Evolutionary conservation across 1,140 invertebrate genomes (phyloP).

Genomic region (Dreissena polymorpha): DNA sequence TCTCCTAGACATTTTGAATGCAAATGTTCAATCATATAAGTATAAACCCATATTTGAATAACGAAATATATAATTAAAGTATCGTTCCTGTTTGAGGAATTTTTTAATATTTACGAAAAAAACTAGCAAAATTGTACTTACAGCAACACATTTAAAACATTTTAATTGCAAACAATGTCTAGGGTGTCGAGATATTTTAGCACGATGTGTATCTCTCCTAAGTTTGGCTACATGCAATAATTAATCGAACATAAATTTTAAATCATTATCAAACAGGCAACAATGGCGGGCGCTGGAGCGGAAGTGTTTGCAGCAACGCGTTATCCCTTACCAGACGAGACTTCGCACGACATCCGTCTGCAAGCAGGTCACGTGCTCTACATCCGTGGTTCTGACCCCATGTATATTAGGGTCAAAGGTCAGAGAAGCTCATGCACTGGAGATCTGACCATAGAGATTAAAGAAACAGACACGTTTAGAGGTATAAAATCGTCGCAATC

Average conservation of each 20-base stretch:
- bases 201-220: no score
- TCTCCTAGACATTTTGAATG: no score
- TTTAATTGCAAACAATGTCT: no score
- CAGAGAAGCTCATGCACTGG: slow-evolving; percentile 30
- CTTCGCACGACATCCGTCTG: slow-evolving; percentile 18
- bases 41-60: no score
- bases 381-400: slow-evolving; percentile 41
- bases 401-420: slow-evolving; percentile 32
- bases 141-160: no score
- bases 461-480: slow-evolving; percentile 1
- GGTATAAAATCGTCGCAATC: neutral
- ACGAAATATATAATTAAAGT: no score
- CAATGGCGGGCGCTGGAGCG: neutral
- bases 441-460: slow-evolving; percentile 10
- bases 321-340: slow-evolving; percentile 13
- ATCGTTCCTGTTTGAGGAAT: no score
- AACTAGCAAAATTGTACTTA: no score
- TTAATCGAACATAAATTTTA: neutral
- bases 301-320: slow-evolving; percentile 18
- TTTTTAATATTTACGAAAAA: no score
- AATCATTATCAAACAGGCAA: slow-evolving; percentile 12
- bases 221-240: no score
- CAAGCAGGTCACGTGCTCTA: slow-evolving; percentile 10
- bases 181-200: no score
- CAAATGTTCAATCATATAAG: no score